These are phyloP conservation scores for Cichladusa arquata DNA, from an alignment of 2,113 vertebrate species.

Conservation along the genomic window DNA sequence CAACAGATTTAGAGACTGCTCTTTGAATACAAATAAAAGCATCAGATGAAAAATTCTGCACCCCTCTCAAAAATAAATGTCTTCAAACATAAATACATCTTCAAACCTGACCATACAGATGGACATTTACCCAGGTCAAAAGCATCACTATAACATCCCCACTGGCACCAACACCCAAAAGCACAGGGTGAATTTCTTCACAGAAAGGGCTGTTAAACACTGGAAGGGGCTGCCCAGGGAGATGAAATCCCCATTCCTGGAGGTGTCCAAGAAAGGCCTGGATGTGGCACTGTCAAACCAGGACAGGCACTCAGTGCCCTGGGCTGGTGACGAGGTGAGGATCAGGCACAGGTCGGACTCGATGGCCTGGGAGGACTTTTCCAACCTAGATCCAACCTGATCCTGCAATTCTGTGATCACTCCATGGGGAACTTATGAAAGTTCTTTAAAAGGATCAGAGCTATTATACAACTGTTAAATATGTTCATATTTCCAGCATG, in stretches of 20 bases:
- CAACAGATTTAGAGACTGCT: background rate
- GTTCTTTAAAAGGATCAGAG: background rate
- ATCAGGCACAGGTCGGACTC: accelerated
- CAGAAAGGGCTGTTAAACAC: background rate
- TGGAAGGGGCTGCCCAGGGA: background rate
- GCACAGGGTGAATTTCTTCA: background rate
- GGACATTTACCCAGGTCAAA: background rate
- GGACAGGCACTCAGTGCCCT: background rate
- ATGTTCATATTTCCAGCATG: background rate
- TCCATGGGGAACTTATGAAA: background rate
- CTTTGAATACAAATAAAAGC: background rate
- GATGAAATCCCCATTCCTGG: background rate
- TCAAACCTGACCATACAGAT: background rate
- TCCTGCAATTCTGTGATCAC: background rate
- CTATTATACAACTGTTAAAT: background rate
- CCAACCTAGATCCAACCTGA: background rate
- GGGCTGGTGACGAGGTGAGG: background rate
- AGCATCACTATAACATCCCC: background rate
- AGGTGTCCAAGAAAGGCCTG: background rate
- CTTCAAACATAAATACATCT: background rate
- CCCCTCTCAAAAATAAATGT: accelerated
- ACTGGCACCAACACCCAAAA: background rate
- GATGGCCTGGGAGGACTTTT: background rate
- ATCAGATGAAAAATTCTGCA: background rate
- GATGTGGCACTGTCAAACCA: background rate